Base-by-base conservation (phyloP, 2,888 invertebrate genomes). In the Tromatobia lineatoria region DNA sequence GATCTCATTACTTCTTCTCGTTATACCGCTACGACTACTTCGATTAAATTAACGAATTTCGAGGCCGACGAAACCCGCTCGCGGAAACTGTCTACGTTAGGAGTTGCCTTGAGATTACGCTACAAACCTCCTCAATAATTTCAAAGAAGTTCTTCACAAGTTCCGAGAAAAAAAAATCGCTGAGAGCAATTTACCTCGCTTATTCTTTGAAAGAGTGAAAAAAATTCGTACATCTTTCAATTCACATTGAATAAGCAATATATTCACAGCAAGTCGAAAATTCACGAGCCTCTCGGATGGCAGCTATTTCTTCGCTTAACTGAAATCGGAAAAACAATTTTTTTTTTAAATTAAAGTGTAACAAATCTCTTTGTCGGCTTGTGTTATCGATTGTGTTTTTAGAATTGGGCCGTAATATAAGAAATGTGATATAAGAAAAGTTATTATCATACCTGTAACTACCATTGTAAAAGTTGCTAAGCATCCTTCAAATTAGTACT, bases 31-130 rank as follows among this genome's bases (percentile, higher is more conserved):
- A 64, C 64, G 64, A 64, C 64, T 64, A 64, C 64, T 64, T 64
- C 64, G 64, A 64, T 64, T 64, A 64, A 64, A 64, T 64, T 42
- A 64, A 64, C 64, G 64, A 64, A 64, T 64, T 64, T 64, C 64
- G 38, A 64, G 38, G 64, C 64, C 64, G 64, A 20, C 38, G 38
- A 64, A 64, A 10, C 64, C 20, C 64, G 42, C 64, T 64, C 38
- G 64, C n/a, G 38, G 18, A 64, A 64, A 64, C 42, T 38, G 38
- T 42, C 64, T 64, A 64, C 64, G 38, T 15, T 64, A 20, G 38
- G 42, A 64, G 64, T 64, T 64, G 64, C 64, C 64, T 38, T 42
- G 38, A 38, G 64, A 64, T 64, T 64, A 64, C 64, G 64, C 18
- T 64, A 64, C 64, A 38, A 64, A 42, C 64, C 64, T 64, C 64